Evolutionary conservation across 2,888 invertebrate genomes (phyloP).

Genomic region (Nephrotoma appendiculata): DNA sequence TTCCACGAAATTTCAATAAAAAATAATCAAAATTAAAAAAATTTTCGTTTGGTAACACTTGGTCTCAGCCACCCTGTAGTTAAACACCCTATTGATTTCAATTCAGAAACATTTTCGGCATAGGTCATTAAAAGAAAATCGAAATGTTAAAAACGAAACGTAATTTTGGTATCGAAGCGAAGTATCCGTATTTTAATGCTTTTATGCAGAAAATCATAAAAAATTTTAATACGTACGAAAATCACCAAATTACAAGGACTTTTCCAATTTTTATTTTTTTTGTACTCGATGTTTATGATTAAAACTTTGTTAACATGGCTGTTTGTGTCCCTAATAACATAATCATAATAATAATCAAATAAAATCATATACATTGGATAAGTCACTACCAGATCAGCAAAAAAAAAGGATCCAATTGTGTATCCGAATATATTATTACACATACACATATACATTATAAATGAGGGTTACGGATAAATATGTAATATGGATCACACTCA

Average conservation of each 20-base stretch:
- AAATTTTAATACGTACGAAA: too few relatives aligned
- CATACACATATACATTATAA: background rate
- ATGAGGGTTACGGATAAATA: background rate
- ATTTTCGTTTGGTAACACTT: too few relatives aligned
- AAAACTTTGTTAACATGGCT: background rate
- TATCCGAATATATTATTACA: background rate
- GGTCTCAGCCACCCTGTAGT: too few relatives aligned
- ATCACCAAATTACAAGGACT: too few relatives aligned
- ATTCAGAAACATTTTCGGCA: too few relatives aligned
- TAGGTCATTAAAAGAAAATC: background rate
- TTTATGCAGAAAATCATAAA: too few relatives aligned
- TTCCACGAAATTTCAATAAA: too few relatives aligned
- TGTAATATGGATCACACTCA: background rate
- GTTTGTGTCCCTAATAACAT: background rate
- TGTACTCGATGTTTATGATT: background rate
- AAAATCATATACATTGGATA: background rate
- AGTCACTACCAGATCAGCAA: background rate
- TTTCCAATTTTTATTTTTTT: too few relatives aligned
- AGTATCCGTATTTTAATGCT: background rate
- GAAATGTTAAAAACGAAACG: background rate
- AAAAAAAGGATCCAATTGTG: background rate
- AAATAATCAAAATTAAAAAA: too few relatives aligned
- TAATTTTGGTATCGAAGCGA: background rate
- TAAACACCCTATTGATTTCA: too few relatives aligned
- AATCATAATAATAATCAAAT: background rate